These are phyloP conservation scores for Oncopodura yosiiana DNA, from an alignment of 1,140 invertebrate species.

Conservation along the genomic window DNA sequence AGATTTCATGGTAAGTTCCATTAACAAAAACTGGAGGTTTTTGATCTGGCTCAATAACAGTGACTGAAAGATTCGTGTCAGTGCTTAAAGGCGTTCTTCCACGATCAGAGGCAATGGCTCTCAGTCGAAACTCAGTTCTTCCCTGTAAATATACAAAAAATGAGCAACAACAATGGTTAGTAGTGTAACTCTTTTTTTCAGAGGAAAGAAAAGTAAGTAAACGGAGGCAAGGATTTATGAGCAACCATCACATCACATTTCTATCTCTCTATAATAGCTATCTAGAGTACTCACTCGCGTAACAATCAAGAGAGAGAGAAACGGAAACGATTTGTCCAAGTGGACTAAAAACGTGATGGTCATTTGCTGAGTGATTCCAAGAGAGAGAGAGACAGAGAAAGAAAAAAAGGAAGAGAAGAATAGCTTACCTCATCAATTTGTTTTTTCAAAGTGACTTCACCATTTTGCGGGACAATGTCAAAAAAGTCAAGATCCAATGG, in stretches of 20 bases:
- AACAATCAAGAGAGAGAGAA: too few relatives aligned
- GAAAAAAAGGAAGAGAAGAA: slow-evolving; percentile 1
- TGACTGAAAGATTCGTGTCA: slow-evolving; percentile 63
- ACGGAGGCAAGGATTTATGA: too few relatives aligned
- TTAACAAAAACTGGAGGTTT: slow-evolving; percentile 66
- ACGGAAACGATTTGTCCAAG: too few relatives aligned
- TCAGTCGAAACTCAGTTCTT: slow-evolving; percentile 57
- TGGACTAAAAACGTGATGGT: too few relatives aligned
- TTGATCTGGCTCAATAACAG: slow-evolving; percentile 75
- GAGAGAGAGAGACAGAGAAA: not conserved
- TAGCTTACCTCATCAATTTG: slow-evolving; percentile 46
- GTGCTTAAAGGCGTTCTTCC: slow-evolving; percentile 52
- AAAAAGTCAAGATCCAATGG: slow-evolving; percentile 57
- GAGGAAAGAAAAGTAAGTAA: not conserved
- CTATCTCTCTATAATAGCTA: too few relatives aligned
- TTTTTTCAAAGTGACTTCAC: slow-evolving; percentile 64
- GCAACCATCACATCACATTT: too few relatives aligned
- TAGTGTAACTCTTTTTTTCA: too few relatives aligned
- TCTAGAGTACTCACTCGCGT: too few relatives aligned
- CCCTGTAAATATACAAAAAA: slow-evolving; percentile 45
- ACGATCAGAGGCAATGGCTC: slow-evolving; percentile 63
- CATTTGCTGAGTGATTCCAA: too few relatives aligned
- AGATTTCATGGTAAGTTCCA: slow-evolving; percentile 49
- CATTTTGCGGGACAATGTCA: slow-evolving; percentile 61
- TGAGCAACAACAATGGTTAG: not conserved